Conservation (phyloP, 2,888 invertebrate species). For the Aspidiotus rigidus region DNA sequence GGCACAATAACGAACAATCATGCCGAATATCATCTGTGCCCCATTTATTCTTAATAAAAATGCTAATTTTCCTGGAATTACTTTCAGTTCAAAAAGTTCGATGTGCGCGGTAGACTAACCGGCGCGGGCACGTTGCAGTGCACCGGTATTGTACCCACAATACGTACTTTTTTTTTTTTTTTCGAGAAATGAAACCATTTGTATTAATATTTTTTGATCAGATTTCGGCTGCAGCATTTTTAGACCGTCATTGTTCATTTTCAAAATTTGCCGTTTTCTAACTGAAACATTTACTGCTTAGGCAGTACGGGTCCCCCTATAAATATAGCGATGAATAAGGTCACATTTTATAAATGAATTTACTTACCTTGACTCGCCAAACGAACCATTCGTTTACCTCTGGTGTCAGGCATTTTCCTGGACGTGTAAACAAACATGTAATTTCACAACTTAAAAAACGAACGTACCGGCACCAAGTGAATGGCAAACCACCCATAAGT, state of each 20-base stretch:
- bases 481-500: conserved; percentile 1
- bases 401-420: background rate
- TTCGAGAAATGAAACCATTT: background rate
- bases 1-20: too few relatives aligned
- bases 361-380: background rate
- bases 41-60: too few relatives aligned
- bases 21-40: too few relatives aligned
- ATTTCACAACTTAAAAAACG: background rate
- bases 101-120: conserved; percentile 1
- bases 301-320: too few relatives aligned
- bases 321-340: background rate
- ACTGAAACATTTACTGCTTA: background rate
- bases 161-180: background rate
- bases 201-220: conserved; percentile 1
- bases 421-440: conserved; percentile 2
- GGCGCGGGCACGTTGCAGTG: conserved; percentile 3
- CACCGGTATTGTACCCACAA: background rate
- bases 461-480: background rate
- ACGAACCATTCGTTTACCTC: background rate
- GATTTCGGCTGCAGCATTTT: conserved; percentile 1
- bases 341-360: conserved; percentile 1
- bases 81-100: background rate
- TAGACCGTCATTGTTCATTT: background rate
- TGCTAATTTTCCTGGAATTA: too few relatives aligned
- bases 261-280: conserved; percentile 1